Percentiles rank a stretch among this genome's conserved stretches.
Conservation (phyloP, 1,140 invertebrate species). For the Cheumatopsyche charites region DNA sequence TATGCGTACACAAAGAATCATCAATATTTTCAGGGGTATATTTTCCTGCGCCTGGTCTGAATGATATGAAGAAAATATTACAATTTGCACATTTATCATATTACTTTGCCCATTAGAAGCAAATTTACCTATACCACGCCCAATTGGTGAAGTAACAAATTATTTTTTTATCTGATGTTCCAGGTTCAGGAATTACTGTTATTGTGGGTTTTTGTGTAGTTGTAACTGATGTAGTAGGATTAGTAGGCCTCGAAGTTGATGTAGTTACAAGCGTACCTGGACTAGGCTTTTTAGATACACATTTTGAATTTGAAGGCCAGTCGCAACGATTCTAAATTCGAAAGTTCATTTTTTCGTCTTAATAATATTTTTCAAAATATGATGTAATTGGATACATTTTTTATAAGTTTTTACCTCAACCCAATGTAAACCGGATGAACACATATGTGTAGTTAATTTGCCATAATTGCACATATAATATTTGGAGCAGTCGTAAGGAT, state of each 20-base stretch:
- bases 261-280: constrained; percentile 30
- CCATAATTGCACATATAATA: constrained; percentile 83
- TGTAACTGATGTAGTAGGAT: constrained; percentile 27
- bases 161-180: constrained; percentile 62
- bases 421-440: constrained; percentile 76
- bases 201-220: constrained; percentile 25
- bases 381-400: not conserved
- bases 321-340: constrained; percentile 71
- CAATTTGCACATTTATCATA: not conserved
- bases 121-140: constrained; percentile 70
- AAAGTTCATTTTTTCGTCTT: not conserved
- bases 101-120: not conserved
- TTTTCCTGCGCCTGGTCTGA: constrained; percentile 67
- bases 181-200: constrained; percentile 26
- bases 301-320: constrained; percentile 75
- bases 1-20: constrained; percentile 72
- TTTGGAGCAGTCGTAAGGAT: constrained; percentile 75
- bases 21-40: constrained; percentile 72
- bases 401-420: constrained; percentile 61
- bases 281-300: constrained; percentile 50
- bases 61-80: constrained; percentile 44
- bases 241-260: constrained; percentile 42
- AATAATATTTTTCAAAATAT: constrained; percentile 24
- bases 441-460: constrained; percentile 67
- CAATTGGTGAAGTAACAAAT: constrained; percentile 80